Percentiles rank a stretch among this genome's conserved stretches.
phyloP scores from a whole-genome alignment of 2,888 invertebrate species.

The Gari tellinella region DNA sequence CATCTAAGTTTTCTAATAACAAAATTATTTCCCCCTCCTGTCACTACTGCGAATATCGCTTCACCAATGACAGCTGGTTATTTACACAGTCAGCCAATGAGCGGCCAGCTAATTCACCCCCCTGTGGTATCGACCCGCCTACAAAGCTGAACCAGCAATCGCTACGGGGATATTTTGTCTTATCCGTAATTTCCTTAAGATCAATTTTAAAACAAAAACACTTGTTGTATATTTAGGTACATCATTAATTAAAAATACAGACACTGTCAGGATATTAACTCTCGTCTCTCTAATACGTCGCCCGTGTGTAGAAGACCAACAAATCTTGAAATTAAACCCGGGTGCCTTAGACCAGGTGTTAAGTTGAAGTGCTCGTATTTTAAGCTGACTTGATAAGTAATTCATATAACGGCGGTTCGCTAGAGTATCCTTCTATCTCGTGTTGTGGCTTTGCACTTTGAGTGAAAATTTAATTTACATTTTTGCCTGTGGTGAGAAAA shows the following conservation, averaged over 20 bases:
- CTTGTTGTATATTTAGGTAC: background rate
- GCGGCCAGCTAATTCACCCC: background rate
- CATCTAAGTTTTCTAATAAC: too few relatives aligned
- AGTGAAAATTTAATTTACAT: too few relatives aligned
- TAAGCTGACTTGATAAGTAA: slow-evolving; percentile 48
- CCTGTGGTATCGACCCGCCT: too few relatives aligned
- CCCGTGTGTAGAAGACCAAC: too few relatives aligned
- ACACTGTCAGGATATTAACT: too few relatives aligned
- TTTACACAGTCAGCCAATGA: slow-evolving; percentile 5
- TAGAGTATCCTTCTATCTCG: slow-evolving; percentile 23
- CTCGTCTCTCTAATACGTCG: too few relatives aligned
- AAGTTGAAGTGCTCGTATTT: slow-evolving; percentile 34
- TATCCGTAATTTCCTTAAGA: background rate
- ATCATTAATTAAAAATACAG: too few relatives aligned
- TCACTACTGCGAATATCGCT: background rate
- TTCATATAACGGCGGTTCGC: slow-evolving; percentile 52
- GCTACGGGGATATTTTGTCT: too few relatives aligned
- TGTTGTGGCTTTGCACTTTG: slow-evolving; percentile 6
- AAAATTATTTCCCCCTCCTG: too few relatives aligned
- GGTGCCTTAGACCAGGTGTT: slow-evolving; percentile 46
- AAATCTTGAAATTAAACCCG: slow-evolving; percentile 48
- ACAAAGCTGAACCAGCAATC: too few relatives aligned
- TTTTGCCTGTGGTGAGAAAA: too few relatives aligned
- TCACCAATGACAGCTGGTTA: slow-evolving; percentile 9
- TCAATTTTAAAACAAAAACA: background rate